A percentile compares a stretch with the other conserved stretches of the same genome.
phyloP scores from a whole-genome alignment of 2,888 invertebrate species.

The Epirrhoe tristata region DNA sequence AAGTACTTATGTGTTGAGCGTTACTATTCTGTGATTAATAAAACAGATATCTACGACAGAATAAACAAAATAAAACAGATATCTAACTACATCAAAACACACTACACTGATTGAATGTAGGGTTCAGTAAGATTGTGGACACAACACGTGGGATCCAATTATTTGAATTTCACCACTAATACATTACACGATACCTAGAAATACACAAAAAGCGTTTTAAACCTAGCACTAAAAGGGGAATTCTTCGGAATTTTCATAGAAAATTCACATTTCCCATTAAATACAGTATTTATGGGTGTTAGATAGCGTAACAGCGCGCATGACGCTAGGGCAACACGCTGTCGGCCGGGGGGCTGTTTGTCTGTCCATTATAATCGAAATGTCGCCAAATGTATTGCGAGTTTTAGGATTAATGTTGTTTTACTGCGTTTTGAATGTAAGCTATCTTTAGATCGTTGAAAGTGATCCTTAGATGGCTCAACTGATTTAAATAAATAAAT shows the following conservation, averaged over 20 bases:
- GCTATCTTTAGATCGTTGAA: too few species aligned
- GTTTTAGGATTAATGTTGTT: slow-evolving; percentile 13
- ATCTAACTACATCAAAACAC: too few species aligned
- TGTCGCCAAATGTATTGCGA: slow-evolving; percentile 15
- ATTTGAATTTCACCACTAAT: neutral
- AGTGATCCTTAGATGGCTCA: too few species aligned
- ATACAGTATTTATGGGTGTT: slow-evolving; percentile 42
- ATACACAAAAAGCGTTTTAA: neutral
- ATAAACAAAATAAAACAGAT: too few species aligned
- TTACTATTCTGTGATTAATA: too few species aligned
- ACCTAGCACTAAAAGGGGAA: slow-evolving; percentile 6
- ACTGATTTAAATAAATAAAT: too few species aligned
- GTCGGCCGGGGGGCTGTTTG: slow-evolving; percentile 44
- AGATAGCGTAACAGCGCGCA: slow-evolving; percentile 40
- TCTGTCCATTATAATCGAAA: slow-evolving; percentile 32
- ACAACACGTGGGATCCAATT: neutral
- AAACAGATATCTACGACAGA: too few species aligned
- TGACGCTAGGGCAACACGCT: slow-evolving; percentile 47
- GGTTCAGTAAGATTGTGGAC: neutral
- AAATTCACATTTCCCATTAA: slow-evolving; percentile 40
- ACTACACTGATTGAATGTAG: too few species aligned
- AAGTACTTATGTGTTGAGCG: too few species aligned
- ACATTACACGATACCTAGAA: neutral
- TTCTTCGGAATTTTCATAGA: slow-evolving; percentile 34
- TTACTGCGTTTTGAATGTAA: slow-evolving; percentile 7